phyloP scores from a whole-genome alignment of 1,140 invertebrate genomes.

The Saccostrea glomerata region DNA sequence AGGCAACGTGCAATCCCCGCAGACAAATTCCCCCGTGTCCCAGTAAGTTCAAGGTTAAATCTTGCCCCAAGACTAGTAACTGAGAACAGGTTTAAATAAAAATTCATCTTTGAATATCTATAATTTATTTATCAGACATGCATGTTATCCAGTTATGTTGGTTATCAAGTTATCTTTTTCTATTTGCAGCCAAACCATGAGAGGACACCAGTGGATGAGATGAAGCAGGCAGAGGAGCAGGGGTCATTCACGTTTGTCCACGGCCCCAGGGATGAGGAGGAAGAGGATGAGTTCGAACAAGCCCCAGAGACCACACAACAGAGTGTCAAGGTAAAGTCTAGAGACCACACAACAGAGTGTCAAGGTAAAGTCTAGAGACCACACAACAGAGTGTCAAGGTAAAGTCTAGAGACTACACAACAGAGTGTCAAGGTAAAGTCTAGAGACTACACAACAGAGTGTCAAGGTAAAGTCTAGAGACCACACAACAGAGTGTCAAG shows the following conservation, averaged over 20 bases:
- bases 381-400: background rate
- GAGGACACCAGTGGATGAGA: constrained; percentile 87
- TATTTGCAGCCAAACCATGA: constrained; percentile 84
- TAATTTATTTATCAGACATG: too few relatives aligned
- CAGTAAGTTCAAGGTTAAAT: constrained; percentile 65
- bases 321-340: background rate
- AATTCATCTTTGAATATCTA: too few relatives aligned
- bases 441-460: background rate
- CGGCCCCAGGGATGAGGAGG: constrained; percentile 60
- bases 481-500: too few relatives aligned
- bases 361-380: background rate
- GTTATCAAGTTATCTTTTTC: background rate
- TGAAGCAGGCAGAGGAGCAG: constrained; percentile 81
- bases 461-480: too few relatives aligned
- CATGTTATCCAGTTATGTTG: too few relatives aligned
- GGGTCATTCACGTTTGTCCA: constrained; percentile 81
- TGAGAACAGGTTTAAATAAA: too few relatives aligned
- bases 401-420: background rate
- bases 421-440: too few relatives aligned
- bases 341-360: background rate
- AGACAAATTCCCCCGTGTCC: constrained; percentile 67
- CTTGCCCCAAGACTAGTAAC: too few relatives aligned
- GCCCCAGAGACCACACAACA: constrained; percentile 44
- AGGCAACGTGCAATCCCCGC: constrained; percentile 71
- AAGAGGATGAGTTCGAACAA: constrained; percentile 60